Evolutionary conservation across 1,140 invertebrate genomes (phyloP).

Genomic region (Pollicipes pollicipes): DNA sequence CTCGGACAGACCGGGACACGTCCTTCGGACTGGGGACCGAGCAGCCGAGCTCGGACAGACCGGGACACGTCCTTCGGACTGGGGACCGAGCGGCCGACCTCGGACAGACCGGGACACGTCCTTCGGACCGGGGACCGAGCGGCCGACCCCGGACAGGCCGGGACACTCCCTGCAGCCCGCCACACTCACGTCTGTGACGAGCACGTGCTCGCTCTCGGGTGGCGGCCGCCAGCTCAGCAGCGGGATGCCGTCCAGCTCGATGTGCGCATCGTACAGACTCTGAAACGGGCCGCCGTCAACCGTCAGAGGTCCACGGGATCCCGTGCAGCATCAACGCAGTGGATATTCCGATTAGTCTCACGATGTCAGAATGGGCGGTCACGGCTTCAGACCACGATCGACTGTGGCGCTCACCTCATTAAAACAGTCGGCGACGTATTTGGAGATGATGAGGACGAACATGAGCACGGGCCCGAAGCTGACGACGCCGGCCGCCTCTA

Average conservation of each 20-base stretch:
- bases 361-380: neutral
- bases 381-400: neutral
- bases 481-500: slow-evolving; percentile 91
- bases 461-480: slow-evolving; percentile 71
- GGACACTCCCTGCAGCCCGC: too few relatives aligned
- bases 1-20: too few relatives aligned
- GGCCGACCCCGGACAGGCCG: too few relatives aligned
- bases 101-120: too few relatives aligned
- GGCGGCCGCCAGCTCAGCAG: slow-evolving; percentile 83
- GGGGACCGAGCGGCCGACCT: too few relatives aligned
- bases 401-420: slow-evolving; percentile 50
- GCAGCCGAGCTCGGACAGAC: too few relatives aligned
- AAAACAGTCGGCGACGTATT: slow-evolving; percentile 95
- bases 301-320: too few relatives aligned
- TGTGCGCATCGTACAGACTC: slow-evolving; percentile 92
- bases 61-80: too few relatives aligned
- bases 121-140: too few relatives aligned
- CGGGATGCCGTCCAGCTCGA: slow-evolving; percentile 70
- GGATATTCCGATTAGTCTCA: neutral
- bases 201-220: slow-evolving; percentile 67
- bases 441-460: slow-evolving; percentile 80
- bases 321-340: too few relatives aligned
- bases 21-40: too few relatives aligned
- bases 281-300: slow-evolving; percentile 23
- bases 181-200: slow-evolving; percentile 52